phyloP scores from a whole-genome alignment of 2,888 invertebrate species.

The Rotaria socialis region DNA sequence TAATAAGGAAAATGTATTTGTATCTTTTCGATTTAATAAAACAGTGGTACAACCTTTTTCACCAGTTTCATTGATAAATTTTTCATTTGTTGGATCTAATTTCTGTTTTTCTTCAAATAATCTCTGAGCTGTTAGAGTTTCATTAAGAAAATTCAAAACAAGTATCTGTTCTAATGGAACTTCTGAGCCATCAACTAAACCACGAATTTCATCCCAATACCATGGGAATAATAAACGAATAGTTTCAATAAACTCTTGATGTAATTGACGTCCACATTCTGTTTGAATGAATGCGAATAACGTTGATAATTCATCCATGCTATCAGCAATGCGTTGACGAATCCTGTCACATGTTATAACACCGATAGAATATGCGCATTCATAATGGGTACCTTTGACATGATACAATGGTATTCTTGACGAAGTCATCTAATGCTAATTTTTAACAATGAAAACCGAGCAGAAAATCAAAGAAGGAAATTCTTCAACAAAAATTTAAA shows the following conservation, averaged over 20 bases:
- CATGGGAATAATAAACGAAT: conserved; percentile 37
- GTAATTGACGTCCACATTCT: not conserved
- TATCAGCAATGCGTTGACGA: not conserved
- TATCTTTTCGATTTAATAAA: conserved; percentile 4
- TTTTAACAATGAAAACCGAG: not conserved
- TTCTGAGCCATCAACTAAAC: conserved; percentile 35
- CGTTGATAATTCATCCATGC: not conserved
- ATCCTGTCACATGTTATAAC: not conserved
- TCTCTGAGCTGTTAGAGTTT: not conserved
- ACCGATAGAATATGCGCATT: conserved; percentile 36
- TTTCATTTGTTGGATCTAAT: too few species aligned
- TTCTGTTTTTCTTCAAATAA: not conserved
- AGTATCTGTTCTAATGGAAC: conserved; percentile 38
- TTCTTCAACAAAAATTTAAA: not conserved
- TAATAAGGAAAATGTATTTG: conserved; percentile 16
- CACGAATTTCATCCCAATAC: conserved; percentile 44
- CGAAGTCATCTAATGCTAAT: not conserved
- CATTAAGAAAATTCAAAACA: not conserved
- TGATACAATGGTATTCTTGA: conserved; percentile 27
- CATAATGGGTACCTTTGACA: conserved; percentile 42
- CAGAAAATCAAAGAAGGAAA: not conserved
- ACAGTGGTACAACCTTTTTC: not conserved
- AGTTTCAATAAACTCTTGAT: not conserved
- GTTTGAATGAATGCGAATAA: conserved; percentile 9
- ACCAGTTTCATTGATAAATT: not conserved